Evolutionary conservation across 2,113 vertebrate genomes (phyloP).

Genomic region (Echinops telfairi): DNA sequence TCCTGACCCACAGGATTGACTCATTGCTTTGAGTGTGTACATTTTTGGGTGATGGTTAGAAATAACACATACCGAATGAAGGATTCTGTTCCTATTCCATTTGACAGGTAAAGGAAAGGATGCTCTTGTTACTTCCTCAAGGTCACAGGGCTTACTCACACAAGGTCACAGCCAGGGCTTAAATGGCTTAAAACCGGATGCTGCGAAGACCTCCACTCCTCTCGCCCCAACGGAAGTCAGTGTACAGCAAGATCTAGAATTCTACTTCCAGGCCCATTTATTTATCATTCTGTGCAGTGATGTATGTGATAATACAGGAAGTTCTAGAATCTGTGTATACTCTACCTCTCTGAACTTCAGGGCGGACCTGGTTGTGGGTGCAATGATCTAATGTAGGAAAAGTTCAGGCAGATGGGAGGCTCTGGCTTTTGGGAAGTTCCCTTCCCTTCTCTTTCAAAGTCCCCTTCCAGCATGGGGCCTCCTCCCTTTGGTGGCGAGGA

Average conservation of each 20-base stretch:
- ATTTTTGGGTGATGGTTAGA: neutral
- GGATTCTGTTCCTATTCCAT: no score
- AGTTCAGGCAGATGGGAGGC: constrained; percentile 62
- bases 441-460: constrained; percentile 41
- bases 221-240: neutral
- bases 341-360: constrained; percentile 45
- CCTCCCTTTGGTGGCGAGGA: constrained; percentile 53
- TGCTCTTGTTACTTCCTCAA: neutral
- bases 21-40: neutral
- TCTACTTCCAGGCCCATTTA: constrained; percentile 35
- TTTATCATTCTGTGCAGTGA: neutral
- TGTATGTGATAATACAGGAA: neutral
- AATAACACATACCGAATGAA: neutral
- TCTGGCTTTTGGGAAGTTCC: constrained; percentile 24
- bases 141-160: neutral
- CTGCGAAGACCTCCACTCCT: neutral
- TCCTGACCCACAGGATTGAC: neutral
- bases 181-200: neutral
- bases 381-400: constrained; percentile 46
- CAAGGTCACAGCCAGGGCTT: neutral
- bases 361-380: constrained; percentile 41
- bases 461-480: constrained; percentile 36
- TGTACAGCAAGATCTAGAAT: neutral
- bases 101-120: neutral
- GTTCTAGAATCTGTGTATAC: neutral